Evolutionary conservation across 2,888 invertebrate species (phyloP), one percentile per base, ranked within the genome.

Genomic region (Eutolmus rufibarbis): DNA sequence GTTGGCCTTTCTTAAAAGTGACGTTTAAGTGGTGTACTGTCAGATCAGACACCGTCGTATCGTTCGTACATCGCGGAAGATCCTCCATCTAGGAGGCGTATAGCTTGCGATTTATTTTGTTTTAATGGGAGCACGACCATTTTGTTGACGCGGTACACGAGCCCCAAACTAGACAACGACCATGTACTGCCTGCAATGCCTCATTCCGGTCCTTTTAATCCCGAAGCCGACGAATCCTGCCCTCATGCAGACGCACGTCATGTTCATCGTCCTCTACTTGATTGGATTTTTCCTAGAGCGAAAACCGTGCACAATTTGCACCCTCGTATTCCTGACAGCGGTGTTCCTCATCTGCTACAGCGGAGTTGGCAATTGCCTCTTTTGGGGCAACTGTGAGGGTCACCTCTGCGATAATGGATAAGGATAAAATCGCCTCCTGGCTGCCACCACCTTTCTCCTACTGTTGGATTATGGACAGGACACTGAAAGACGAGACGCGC

Each of bases 211-310:
- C 90, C 94, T 99, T 89, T 94, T 99, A 89, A 98, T 99, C 93
- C 99, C 99, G 90, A 99, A 99, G 93, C 99, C 99, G 87, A 95
- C 98, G 89, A 99, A 99, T 94, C 98, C 99, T 91, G 98, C 98
- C 56, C 94, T 99, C 88, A 95, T 99, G 90, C 97, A 98, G 92
- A 98, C 98, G 87, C 98, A 98, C 93, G 98, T 98, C 88, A 97
- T 99, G 96, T 99, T 99, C 93, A 98, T 99, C 95, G 96, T 98
- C 89, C 94, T 99, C 86, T 99, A 99, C 93, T 93, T 99, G 90
- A 96, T 98, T 90, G 98, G 99, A 90, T 99, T 99, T 94, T 99
- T 99, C 93, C 94, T 99, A 90, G 98, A 99, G 92, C 94, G 98
- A 91, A 99, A 97, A 92, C 99, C 99, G 0, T 99, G 99, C 93